Base-by-base conservation (phyloP, 2,888 invertebrate genomes). In the Cryptocephalus primarius region DNA sequence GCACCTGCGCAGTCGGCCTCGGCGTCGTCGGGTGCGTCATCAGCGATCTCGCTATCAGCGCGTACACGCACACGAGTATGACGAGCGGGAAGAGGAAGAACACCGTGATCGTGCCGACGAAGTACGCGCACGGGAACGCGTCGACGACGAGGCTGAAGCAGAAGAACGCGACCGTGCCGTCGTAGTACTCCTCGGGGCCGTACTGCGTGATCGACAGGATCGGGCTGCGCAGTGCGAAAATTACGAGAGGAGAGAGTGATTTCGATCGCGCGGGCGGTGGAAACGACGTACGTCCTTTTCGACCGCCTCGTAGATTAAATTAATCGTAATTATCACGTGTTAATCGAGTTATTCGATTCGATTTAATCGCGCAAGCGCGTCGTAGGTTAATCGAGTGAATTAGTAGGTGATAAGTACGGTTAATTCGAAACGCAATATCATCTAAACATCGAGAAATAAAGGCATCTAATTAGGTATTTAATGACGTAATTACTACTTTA, bases 11-110 rank as follows among this genome's bases (percentile, higher is more conserved):
- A 52, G 70, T 74, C 54, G 75, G 72, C 49, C 82, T 72, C 47
- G 70, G 67, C 1, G 74, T 80, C 40, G 80, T 77, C 0, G 87
- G 86, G 51, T 68, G 68, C 42, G 85, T 81, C 83, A 91, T 85
- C 51, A 92, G 75, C 63, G 90, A 87, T 58, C 82, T 82, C 14
- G 90, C 88, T 56, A 92, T 92, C 56, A 89, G 78, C 51, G 85
- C 83, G 72, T 93, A 94, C 45, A 92, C 76, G 42, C 83, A 75
- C 53, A 90, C 74, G 40, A 93, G 79, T 48, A 90, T 79, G 48
- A 88, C 68, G 48, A 92, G 74, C 39, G 93, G 93, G 45, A 89
- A 66, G 53, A 86, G 71, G 73, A 90, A 92, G 69, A 93, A 88
- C 52, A 87, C 71, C 48, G 83, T 76, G 61, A 87, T 85, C 66